These are phyloP conservation scores for Myripristis murdjan DNA, from an alignment of 2,797 vertebrate genomes.

Conservation along the genomic window DNA sequence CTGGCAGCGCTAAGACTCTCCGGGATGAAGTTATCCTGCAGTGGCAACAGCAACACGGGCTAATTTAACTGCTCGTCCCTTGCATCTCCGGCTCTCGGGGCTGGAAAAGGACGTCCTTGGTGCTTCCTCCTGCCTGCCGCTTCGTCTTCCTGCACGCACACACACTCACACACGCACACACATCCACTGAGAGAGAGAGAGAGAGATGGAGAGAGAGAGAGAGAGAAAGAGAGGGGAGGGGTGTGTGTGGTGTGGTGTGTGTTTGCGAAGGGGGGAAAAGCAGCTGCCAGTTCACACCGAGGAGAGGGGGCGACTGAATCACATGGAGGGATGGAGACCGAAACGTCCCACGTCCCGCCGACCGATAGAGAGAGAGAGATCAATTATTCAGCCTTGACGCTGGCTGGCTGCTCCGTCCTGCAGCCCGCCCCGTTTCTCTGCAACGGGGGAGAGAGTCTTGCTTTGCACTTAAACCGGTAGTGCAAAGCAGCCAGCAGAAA, in stretches of 20 bases:
- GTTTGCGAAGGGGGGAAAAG: constrained; percentile 55
- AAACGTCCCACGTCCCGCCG: constrained; percentile 83
- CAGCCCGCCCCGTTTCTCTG: constrained; percentile 45
- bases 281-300: constrained; percentile 69
- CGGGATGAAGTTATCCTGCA: constrained; percentile 75
- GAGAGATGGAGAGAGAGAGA: constrained; percentile 46
- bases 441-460: constrained; percentile 25
- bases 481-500: neutral
- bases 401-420: constrained; percentile 55
- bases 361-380: constrained; percentile 69
- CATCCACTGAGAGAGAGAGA: constrained; percentile 43
- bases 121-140: constrained; percentile 69
- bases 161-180: constrained; percentile 20
- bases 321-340: constrained; percentile 75
- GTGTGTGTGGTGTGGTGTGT: constrained; percentile 24
- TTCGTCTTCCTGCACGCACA: constrained; percentile 74
- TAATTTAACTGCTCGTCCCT: constrained; percentile 78
- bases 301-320: constrained; percentile 67
- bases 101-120: constrained; percentile 85
- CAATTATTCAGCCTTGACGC: constrained; percentile 71
- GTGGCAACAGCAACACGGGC: constrained; percentile 48
- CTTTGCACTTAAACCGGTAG: constrained; percentile 25
- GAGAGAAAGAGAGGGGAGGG: constrained; percentile 40
- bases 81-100: constrained; percentile 79
- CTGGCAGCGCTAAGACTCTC: constrained; percentile 45